Evolutionary conservation across 2,113 vertebrate genomes (phyloP).

Genomic region (Saccopteryx leptura): DNA sequence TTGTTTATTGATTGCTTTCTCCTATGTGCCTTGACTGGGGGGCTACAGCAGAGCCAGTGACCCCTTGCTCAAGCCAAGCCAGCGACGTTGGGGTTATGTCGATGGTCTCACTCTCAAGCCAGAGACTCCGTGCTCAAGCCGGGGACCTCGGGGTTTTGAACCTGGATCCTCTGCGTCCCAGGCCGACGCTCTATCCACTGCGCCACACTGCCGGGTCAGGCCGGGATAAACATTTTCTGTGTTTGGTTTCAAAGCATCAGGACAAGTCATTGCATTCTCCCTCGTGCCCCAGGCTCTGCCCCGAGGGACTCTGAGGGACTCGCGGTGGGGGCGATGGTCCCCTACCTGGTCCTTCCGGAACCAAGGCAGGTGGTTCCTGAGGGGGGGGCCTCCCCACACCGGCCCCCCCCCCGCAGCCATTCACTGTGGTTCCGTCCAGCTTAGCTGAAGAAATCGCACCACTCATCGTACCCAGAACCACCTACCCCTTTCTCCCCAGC

Average conservation of each 20-base stretch:
- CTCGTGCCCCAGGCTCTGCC: rapidly evolving
- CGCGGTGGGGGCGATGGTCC: rapidly evolving
- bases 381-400: neutral
- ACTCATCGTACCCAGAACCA: neutral
- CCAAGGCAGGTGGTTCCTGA: rapidly evolving
- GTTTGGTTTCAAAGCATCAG: constrained; percentile 57
- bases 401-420: too few relatives aligned
- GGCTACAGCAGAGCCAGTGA: too few relatives aligned
- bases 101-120: too few relatives aligned
- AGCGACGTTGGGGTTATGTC: too few relatives aligned
- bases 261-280: neutral
- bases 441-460: neutral
- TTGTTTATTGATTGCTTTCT: too few relatives aligned
- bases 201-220: too few relatives aligned
- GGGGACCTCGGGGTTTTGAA: too few relatives aligned
- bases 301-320: neutral
- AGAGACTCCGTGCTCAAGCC: too few relatives aligned
- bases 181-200: too few relatives aligned
- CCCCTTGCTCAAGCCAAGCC: too few relatives aligned
- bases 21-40: too few relatives aligned
- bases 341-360: neutral
- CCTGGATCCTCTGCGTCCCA: too few relatives aligned
- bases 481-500: neutral
- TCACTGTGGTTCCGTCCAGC: rapidly evolving
- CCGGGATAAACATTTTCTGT: constrained; percentile 73